Evolutionary conservation across 2,888 invertebrate genomes (phyloP), one percentile per base, ranked within the genome.

Genomic region (Lordiphosa andalusiaca): DNA sequence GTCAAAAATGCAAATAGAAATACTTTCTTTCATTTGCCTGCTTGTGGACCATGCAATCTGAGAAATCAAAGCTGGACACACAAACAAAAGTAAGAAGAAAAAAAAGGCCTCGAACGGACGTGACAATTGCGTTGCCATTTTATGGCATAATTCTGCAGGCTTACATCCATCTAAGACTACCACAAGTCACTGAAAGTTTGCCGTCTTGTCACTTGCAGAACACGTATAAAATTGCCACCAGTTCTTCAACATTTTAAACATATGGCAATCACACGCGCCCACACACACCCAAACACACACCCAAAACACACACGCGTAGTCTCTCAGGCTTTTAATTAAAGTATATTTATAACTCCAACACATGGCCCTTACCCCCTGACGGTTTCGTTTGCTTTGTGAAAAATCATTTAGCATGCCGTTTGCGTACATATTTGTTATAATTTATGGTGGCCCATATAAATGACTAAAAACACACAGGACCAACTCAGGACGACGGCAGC

Each of bases 371-470:
- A 19, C 30, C 44, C 30, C 10, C n/a, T 7, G 23, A 30, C 33
- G 5, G 16, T 44, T 44, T 25, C 41, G 23, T 38, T 13, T 41
- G 35, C 19, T 33, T 36, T 65, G 75, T 70, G 60, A 56, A 71
- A 83, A 80, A 78, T 78, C 74, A 84, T 84, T 80, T 78, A 73
- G 75, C 71, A 80, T 80, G 80, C 84, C 73, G 78, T 75, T 70
- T 74, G 82, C 84, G 82, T 80, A 84, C 78, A 82, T 82, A 80
- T 84, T 80, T 80, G 82, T 82, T 81, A 80, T 80, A 80, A 80
- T 80, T 80, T 80, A 80, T 80, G 71, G 71, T 82, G 80, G 73
- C 77, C 82, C 82, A 80, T 80, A 80, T 80, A 80, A 84, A 80
- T 84, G 82, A 84, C 75, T 80, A 82, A 84, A 82, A 84, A 67